phyloP scores from a whole-genome alignment of 1,140 invertebrate species.

The Drosophila obscura region DNA sequence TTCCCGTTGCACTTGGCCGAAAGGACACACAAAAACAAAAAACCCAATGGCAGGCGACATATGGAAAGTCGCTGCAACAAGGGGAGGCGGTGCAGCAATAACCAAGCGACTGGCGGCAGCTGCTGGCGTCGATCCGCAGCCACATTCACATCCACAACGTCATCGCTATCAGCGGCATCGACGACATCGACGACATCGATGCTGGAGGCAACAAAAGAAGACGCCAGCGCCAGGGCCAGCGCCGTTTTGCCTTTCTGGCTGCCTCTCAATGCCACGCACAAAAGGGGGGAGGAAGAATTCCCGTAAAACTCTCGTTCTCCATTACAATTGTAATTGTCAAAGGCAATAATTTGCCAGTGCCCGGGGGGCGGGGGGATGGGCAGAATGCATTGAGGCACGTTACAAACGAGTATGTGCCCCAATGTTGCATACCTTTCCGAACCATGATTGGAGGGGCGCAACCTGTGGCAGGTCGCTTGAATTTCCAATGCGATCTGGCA shows the following conservation, averaged over 20 bases:
- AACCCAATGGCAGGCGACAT: constrained; percentile 67
- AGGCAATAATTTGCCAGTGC: constrained; percentile 38
- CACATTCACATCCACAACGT: background rate
- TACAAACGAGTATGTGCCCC: too few relatives aligned
- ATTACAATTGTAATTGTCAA: constrained; percentile 66
- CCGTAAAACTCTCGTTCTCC: constrained; percentile 47
- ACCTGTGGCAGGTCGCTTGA: too few relatives aligned
- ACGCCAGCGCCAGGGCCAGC: background rate
- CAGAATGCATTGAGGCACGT: too few relatives aligned
- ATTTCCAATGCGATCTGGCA: too few relatives aligned
- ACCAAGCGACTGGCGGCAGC: constrained; percentile 18
- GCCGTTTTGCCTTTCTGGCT: too few relatives aligned
- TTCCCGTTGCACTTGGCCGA: constrained; percentile 18
- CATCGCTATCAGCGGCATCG: background rate
- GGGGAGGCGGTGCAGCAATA: constrained; percentile 36
- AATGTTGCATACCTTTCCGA: too few relatives aligned
- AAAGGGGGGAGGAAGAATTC: constrained; percentile 18
- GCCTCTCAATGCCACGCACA: constrained; percentile 13
- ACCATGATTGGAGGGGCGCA: too few relatives aligned
- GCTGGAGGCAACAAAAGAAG: constrained; percentile 29
- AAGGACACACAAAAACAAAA: constrained; percentile 14
- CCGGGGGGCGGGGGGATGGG: too few relatives aligned
- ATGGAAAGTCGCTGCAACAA: constrained; percentile 51
- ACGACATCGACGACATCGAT: background rate
- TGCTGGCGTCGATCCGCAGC: constrained; percentile 30